Evolutionary conservation across 2,888 invertebrate species (phyloP).

Genomic region (Oasisia sp.): DNA sequence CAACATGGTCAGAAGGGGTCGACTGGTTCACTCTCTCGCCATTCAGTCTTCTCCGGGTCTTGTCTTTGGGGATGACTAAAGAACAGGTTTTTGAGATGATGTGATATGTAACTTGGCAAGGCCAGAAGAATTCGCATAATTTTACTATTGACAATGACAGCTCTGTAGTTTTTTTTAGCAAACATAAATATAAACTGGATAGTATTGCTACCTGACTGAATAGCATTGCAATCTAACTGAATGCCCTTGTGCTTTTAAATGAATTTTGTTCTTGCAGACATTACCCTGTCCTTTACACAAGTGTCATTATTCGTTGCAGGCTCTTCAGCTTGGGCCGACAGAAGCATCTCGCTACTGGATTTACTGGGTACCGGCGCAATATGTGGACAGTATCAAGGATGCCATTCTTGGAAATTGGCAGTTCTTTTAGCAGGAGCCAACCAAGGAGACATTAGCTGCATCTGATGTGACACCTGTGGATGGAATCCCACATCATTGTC

Average conservation of each 20-base stretch:
- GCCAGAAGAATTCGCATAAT: too few species aligned
- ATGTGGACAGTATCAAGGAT: slow-evolving; percentile 89
- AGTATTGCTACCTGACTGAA: background rate
- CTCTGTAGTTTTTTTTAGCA: too few species aligned
- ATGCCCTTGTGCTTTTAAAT: background rate
- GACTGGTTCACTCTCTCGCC: too few species aligned
- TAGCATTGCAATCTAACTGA: background rate
- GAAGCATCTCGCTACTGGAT: slow-evolving; percentile 93
- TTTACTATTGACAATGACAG: too few species aligned
- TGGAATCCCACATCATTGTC: background rate
- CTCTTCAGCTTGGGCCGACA: slow-evolving; percentile 88
- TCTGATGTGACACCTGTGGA: background rate
- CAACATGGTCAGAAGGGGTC: too few species aligned
- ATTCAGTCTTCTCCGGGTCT: too few species aligned
- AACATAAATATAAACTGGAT: background rate
- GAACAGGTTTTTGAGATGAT: too few species aligned
- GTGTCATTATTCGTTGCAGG: slow-evolving; percentile 69
- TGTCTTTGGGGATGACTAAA: too few species aligned
- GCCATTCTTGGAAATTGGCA: slow-evolving; percentile 88
- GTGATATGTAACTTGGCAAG: too few species aligned
- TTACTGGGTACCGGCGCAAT: slow-evolving; percentile 91
- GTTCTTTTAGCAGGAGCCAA: slow-evolving; percentile 50
- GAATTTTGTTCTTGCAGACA: background rate
- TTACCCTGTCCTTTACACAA: background rate
- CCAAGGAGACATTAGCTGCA: background rate